phyloP scores from a whole-genome alignment of 2,888 invertebrate genomes.

The Thymelicus sylvestris region DNA sequence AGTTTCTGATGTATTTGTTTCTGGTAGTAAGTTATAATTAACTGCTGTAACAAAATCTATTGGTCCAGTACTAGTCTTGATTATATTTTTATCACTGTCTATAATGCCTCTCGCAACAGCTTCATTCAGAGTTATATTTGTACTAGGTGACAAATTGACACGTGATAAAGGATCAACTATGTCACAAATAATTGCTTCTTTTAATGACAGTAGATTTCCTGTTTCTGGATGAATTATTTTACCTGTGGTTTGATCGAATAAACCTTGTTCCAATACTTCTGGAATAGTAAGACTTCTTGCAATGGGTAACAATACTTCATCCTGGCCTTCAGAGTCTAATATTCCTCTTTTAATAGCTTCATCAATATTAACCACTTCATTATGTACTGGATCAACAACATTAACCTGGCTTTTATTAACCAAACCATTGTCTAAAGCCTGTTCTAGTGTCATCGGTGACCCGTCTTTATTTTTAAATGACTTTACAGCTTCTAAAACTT shows the following conservation, averaged over 20 bases:
- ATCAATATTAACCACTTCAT: slow-evolving; percentile 91
- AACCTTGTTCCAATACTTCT: slow-evolving; percentile 93
- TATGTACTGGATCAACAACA: slow-evolving; percentile 93
- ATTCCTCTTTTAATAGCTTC: slow-evolving; percentile 94
- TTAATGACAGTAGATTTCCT: slow-evolving; percentile 90
- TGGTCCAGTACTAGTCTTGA: slow-evolving; percentile 86
- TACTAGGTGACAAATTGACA: slow-evolving; percentile 86
- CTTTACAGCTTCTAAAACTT: slow-evolving; percentile 86
- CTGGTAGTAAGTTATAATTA: slow-evolving; percentile 87
- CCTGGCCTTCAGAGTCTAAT: slow-evolving; percentile 90
- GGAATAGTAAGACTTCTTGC: slow-evolving; percentile 92
- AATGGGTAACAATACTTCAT: slow-evolving; percentile 91
- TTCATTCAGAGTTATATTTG: slow-evolving; percentile 89
- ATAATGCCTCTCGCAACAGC: slow-evolving; percentile 90
- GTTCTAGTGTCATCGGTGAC: slow-evolving; percentile 88
- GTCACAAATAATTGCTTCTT: slow-evolving; percentile 94
- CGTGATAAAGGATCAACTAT: slow-evolving; percentile 93
- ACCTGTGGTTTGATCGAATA: slow-evolving; percentile 89
- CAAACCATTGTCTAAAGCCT: slow-evolving; percentile 89
- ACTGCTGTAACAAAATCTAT: slow-evolving; percentile 90
- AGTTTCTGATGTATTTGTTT: slow-evolving; percentile 52
- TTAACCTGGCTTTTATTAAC: slow-evolving; percentile 90
- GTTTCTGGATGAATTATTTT: slow-evolving; percentile 95
- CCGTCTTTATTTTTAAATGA: slow-evolving; percentile 84
- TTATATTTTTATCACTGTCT: slow-evolving; percentile 88